Evolutionary conservation across 2,797 vertebrate genomes (phyloP), one percentile per base, ranked within the genome.

Genomic region (Chaunax sp.): DNA sequence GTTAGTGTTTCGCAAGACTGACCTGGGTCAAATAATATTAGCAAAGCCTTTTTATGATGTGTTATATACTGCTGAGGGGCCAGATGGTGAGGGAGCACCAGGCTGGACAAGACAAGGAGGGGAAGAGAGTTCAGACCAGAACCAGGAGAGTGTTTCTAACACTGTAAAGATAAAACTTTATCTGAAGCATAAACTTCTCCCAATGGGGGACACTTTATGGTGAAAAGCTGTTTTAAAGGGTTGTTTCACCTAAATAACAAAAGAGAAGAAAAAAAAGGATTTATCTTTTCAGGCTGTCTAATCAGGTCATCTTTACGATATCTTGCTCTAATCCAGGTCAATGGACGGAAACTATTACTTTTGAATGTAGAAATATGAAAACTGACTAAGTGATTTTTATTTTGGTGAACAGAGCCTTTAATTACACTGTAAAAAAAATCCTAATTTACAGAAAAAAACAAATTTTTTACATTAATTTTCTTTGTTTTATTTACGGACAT

Each of bases 31-130:
- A 78, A 78, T 83, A 78, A 83, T 84, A 87, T 85, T 80, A 82
- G 75, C 53, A 72, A 84, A 83, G 63, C 78, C n/a, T 67, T 76
- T 82, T 88, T 86, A 89, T 77, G 83, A 79, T 65, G 85, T 84
- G 82, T 74, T 77, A 77, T 69, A 86, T 57, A 19, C 45, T 40
- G 76, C 67, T 67, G 2, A 16, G 73, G 69, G 80, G 78, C 81
- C 86, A 87, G 83, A 72, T 74, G 64, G 73, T 63, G 47, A 70
- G 52, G 72, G 38, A 28, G 72, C 62, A 64, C 59, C 51, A n/a
- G 20, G 20, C 49, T 41, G 81, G 67, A 65, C 62, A 40, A 70
- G 19, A 30, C 47, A 20, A 26, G 28, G 43, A 60, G 64, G 49
- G 55, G 60, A 16, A 25, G 60, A 67, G 57, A 62, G 69, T 77